Conservation (phyloP, 2,797 vertebrate species). For the Arnoldichthys spilopterus region DNA sequence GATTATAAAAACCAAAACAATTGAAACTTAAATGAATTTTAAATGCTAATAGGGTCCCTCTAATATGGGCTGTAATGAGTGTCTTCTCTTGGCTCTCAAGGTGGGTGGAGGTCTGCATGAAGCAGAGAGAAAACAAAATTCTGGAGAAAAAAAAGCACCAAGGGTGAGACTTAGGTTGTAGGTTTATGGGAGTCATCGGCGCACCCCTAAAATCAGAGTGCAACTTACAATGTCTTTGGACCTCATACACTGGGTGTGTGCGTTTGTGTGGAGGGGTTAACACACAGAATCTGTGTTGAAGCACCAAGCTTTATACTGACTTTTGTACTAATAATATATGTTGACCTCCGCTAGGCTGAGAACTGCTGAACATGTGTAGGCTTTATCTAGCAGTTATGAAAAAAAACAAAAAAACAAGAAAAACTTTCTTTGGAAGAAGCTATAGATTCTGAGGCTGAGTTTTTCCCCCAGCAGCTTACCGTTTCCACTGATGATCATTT, state of each 20-base stretch:
- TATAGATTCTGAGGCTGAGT: constrained; percentile 30
- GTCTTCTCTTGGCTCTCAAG: constrained; percentile 14
- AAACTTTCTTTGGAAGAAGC: constrained; percentile 2
- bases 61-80: constrained; percentile 38
- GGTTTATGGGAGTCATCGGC: neutral
- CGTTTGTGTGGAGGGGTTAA: too few relatives aligned
- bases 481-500: constrained; percentile 40
- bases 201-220: neutral
- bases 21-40: constrained; percentile 36
- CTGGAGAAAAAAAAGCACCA: constrained; percentile 24
- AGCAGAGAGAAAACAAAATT: constrained; percentile 1
- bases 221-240: neutral
- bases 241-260: too few relatives aligned
- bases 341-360: neutral
- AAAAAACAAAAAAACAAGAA: neutral
- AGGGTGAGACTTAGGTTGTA: neutral
- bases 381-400: neutral
- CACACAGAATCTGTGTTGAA: neutral
- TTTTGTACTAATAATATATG: neutral
- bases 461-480: constrained; percentile 41
- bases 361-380: neutral
- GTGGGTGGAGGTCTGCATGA: neutral
- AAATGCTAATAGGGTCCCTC: constrained; percentile 39
- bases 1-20: constrained; percentile 49
- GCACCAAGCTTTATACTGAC: neutral